Evolutionary conservation across 1,140 invertebrate species (phyloP).

Genomic region (Heliconius melpomene): DNA sequence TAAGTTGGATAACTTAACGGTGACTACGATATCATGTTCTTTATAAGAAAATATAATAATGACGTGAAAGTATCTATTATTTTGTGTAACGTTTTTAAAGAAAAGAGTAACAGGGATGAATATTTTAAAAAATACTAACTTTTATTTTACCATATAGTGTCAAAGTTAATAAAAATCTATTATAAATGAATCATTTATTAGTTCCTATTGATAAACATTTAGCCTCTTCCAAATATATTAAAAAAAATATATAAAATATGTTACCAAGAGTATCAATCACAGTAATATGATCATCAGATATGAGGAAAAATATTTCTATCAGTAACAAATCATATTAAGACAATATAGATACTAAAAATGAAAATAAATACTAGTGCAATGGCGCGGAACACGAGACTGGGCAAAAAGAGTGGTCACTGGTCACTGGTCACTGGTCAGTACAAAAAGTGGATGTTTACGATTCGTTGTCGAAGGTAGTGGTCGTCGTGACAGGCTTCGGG

Average conservation of each 20-base stretch:
- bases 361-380: slow-evolving; percentile 34
- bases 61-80: too few relatives aligned
- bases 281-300: neutral
- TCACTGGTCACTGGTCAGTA: slow-evolving; percentile 1
- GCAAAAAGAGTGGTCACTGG: slow-evolving; percentile 40
- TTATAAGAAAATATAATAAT: neutral
- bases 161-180: neutral
- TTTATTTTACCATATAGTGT: neutral
- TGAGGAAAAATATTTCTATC: neutral
- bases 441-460: slow-evolving; percentile 47
- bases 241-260: neutral
- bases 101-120: neutral
- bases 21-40: neutral
- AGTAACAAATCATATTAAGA: slow-evolving; percentile 22
- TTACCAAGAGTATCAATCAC: neutral
- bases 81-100: too few relatives aligned
- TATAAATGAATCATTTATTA: neutral
- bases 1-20: slow-evolving; percentile 13
- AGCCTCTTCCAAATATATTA: neutral
- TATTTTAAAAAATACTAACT: neutral
- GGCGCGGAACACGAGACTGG: slow-evolving; percentile 38
- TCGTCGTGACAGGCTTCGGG: slow-evolving; percentile 56
- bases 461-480: slow-evolving; percentile 44
- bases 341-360: slow-evolving; percentile 30
- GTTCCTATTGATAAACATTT: neutral